These are phyloP conservation scores for Oegoconia quadripuncta DNA, from an alignment of 2,888 invertebrate genomes.

Conservation along the genomic window DNA sequence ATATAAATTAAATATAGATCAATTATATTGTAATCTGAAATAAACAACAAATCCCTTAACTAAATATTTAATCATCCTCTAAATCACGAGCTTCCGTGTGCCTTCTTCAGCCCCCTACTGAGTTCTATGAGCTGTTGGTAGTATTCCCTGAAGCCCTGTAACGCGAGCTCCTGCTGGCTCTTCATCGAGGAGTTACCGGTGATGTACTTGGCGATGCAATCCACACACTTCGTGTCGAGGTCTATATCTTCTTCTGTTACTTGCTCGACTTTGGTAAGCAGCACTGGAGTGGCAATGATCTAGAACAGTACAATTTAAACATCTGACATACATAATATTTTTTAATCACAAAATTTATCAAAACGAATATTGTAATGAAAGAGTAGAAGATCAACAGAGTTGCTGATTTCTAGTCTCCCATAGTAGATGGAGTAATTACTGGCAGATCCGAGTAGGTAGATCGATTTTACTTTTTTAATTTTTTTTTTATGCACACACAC, in stretches of 20 bases:
- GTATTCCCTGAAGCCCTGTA: constrained; percentile 86
- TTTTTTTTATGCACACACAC: too few relatives aligned
- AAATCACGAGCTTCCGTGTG: constrained; percentile 78
- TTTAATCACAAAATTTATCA: neutral
- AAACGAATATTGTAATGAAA: neutral
- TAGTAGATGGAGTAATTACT: neutral
- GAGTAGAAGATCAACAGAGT: too few relatives aligned
- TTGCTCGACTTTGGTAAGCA: constrained; percentile 60
- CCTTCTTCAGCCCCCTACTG: constrained; percentile 81
- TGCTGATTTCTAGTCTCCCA: neutral
- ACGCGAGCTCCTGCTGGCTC: constrained; percentile 83
- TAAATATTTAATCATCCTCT: constrained; percentile 38
- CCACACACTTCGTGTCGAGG: constrained; percentile 75
- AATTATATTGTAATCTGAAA: too few relatives aligned
- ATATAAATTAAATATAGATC: too few relatives aligned
- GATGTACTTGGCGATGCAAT: constrained; percentile 81
- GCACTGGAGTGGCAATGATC: constrained; percentile 63
- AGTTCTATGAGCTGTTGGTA: constrained; percentile 79
- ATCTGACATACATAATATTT: too few relatives aligned
- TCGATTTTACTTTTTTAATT: too few relatives aligned
- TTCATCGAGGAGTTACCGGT: constrained; percentile 81
- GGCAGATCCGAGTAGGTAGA: too few relatives aligned
- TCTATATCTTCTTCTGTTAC: constrained; percentile 76
- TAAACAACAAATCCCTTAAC: constrained; percentile 33
- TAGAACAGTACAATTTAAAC: constrained; percentile 26